phyloP scores from a whole-genome alignment of 2,113 vertebrate genomes.

The Heloderma charlesbogerti region DNA sequence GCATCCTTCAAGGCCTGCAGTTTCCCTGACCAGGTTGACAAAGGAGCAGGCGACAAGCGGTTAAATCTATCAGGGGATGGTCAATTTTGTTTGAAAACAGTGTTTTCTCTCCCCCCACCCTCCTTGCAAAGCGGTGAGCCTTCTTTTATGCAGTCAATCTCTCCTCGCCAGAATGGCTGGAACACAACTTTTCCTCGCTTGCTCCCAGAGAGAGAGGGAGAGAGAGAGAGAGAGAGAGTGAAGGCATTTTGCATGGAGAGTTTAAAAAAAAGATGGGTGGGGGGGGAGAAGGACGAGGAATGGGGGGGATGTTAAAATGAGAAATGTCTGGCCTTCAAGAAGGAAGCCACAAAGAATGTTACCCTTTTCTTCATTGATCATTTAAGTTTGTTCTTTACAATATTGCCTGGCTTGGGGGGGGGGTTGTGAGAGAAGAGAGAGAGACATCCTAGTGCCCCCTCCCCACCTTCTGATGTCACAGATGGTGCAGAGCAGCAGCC shows the following conservation, averaged over 20 bases:
- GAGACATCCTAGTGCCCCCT: not conserved
- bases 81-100: slow-evolving; percentile 78
- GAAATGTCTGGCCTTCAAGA: slow-evolving; percentile 6
- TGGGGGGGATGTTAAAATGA: not conserved
- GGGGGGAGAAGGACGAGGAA: not conserved
- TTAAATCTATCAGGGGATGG: slow-evolving; percentile 69
- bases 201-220: not conserved
- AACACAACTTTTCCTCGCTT: slow-evolving; percentile 21
- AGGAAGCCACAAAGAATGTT: slow-evolving; percentile 42
- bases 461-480: slow-evolving; percentile 79
- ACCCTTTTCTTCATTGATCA: slow-evolving; percentile 63
- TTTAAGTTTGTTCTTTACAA: slow-evolving; percentile 35
- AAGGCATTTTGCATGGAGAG: not conserved
- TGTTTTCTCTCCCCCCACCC: slow-evolving; percentile 10
- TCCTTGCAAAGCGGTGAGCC: slow-evolving; percentile 34
- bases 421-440: no score
- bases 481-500: slow-evolving; percentile 80
- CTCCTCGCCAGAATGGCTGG: slow-evolving; percentile 19
- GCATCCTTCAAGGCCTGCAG: slow-evolving; percentile 28
- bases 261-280: not conserved
- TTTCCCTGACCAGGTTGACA: slow-evolving; percentile 51
- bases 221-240: not conserved
- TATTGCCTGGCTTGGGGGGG: not conserved
- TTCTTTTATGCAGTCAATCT: slow-evolving; percentile 54
- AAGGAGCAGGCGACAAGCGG: slow-evolving; percentile 61